Base-by-base conservation (phyloP, 2,113 vertebrate species). In the Macquaria australasica region DNA sequence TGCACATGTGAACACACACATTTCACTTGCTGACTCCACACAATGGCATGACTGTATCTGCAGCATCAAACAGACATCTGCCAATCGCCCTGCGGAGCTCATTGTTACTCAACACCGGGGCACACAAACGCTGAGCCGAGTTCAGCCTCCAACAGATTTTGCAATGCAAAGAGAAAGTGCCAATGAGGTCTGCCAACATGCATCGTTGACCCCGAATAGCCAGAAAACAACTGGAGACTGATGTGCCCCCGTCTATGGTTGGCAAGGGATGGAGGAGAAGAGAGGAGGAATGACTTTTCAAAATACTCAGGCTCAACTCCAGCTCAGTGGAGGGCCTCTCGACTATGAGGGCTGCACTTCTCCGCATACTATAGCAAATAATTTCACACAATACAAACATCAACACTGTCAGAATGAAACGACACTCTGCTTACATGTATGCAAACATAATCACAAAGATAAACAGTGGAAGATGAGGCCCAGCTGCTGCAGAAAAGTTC, bases 21-120 rank as follows among this genome's bases (percentile, higher is more conserved):
- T 69, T 80, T 50, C 60, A 75, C 56, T 82, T 51, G 74, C 89
- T 91, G 87, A 89, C 89, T 90, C 80, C 34, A 79, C 89, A 87
- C 84, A 85, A 63, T 68, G 81, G 77, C 87, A 77, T 81, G 83
- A 89, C 88, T 87, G 81, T 90, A 78, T 92, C 90, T 86, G 81
- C 85, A 70, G 69, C 87, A 85, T 77, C 80, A 81, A 82, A 85
- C 82, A 77, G 73, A 79, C 87, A 79, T 87, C 87, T 91, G 88
- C 85, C 90, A 88, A 83, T 88, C 67, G 76, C 87, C 86, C 89
- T 21, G 68, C 76, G 39, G 91, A 90, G 84, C 84, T 86, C 83
- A 74, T 76, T 76, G 82, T 90, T 89, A 62, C 88, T 73, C 87
- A 82, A 92, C 87, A 81, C 79, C 7, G 62, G 72, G 55, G 87